Evolutionary conservation across 2,797 vertebrate genomes (phyloP).

Genomic region (Discoglossus pictus): DNA sequence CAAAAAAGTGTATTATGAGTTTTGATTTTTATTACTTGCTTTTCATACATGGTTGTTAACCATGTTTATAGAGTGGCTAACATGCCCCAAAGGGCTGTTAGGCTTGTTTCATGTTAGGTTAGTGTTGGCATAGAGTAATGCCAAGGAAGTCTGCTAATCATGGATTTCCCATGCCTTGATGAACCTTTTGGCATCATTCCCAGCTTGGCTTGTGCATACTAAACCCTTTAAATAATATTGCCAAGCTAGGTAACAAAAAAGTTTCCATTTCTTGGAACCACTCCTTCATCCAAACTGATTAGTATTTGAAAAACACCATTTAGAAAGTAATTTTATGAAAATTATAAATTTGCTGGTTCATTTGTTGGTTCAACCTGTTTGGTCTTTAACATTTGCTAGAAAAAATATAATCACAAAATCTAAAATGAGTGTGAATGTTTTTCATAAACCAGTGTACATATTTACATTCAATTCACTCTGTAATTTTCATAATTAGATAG

Average conservation of each 20-base stretch:
- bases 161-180: slow-evolving; percentile 46
- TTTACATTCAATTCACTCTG: too few species aligned
- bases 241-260: slow-evolving; percentile 13
- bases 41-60: slow-evolving; percentile 45
- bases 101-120: slow-evolving; percentile 36
- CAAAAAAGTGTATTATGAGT: slow-evolving; percentile 13
- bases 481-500: too few species aligned
- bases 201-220: slow-evolving; percentile 27
- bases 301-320: slow-evolving; percentile 3
- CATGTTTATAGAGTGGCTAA: slow-evolving; percentile 47
- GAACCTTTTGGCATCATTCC: slow-evolving; percentile 40
- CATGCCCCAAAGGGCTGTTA: slow-evolving; percentile 40
- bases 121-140: slow-evolving; percentile 40
- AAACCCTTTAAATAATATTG: slow-evolving; percentile 27
- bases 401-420: too few species aligned
- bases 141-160: slow-evolving; percentile 48
- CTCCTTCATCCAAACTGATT: slow-evolving; percentile 5
- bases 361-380: too few species aligned
- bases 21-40: slow-evolving; percentile 41
- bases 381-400: too few species aligned
- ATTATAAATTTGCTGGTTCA: not conserved
- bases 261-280: slow-evolving; percentile 3
- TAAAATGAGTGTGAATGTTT: not conserved
- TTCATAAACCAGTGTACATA: not conserved
- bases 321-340: slow-evolving; percentile 8